Evolutionary conservation across 2,888 invertebrate genomes (phyloP).

Genomic region (Dascillus cervinus): DNA sequence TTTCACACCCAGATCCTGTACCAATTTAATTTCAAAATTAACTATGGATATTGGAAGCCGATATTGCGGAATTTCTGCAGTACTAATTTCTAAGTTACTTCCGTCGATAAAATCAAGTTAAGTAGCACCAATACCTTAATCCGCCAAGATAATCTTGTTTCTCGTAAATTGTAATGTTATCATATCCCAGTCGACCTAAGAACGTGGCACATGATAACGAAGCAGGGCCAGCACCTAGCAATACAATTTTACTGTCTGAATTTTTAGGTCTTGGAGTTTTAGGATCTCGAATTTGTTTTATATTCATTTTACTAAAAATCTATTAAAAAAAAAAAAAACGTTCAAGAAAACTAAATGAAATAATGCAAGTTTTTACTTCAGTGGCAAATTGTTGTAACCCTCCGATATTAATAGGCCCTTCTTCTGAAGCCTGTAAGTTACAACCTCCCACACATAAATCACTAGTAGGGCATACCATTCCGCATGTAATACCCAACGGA

Average conservation of each 20-base stretch:
- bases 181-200: constrained; percentile 87
- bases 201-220: constrained; percentile 95
- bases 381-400: constrained; percentile 97
- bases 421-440: constrained; percentile 91
- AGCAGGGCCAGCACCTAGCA: constrained; percentile 94
- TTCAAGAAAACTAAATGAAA: background rate
- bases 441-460: constrained; percentile 98
- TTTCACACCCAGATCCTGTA: constrained; percentile 88
- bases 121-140: constrained; percentile 56
- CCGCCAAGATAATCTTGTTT: constrained; percentile 83
- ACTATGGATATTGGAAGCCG: constrained; percentile 89
- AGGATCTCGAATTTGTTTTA: constrained; percentile 80
- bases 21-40: constrained; percentile 84
- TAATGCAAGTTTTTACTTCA: constrained; percentile 63
- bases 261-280: constrained; percentile 51
- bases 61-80: constrained; percentile 95
- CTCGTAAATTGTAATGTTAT: constrained; percentile 86
- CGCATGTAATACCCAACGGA: constrained; percentile 89
- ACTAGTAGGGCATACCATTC: constrained; percentile 98
- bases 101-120: constrained; percentile 1
- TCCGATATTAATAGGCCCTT: constrained; percentile 97
- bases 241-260: constrained; percentile 64
- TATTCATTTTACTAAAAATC: constrained; percentile 90
- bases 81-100: constrained; percentile 47
- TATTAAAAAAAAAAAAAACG: constrained; percentile 32